Evolutionary conservation across 2,113 vertebrate species (phyloP).

Genomic region (Colaptes auratus): DNA sequence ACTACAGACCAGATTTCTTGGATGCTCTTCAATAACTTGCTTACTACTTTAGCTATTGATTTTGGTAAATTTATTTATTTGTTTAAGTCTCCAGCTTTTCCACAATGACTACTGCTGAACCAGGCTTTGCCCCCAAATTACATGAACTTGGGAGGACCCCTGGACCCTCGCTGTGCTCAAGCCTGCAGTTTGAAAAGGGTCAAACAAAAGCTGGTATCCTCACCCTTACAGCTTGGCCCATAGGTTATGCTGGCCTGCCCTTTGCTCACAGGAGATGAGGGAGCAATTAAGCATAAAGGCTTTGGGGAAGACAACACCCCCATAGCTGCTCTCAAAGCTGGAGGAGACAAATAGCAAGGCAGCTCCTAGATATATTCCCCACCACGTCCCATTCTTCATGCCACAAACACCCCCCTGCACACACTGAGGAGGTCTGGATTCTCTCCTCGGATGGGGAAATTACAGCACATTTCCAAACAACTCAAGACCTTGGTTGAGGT

Average conservation of each 20-base stretch:
- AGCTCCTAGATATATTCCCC: not conserved
- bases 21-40: not conserved
- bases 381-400: not conserved
- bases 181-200: not conserved
- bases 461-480: not conserved
- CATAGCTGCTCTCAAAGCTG: slow-evolving; percentile 28
- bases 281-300: not conserved
- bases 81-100: not conserved
- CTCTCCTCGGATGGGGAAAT: not conserved
- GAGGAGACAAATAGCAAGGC: not conserved
- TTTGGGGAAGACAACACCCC: slow-evolving; percentile 45
- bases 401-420: not conserved
- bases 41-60: not conserved
- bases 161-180: slow-evolving; percentile 6
- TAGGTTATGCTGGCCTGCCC: slow-evolving; percentile 9
- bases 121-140: not conserved
- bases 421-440: not conserved
- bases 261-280: not conserved
- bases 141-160: not conserved
- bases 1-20: not conserved
- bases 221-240: not conserved
- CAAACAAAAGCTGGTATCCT: slow-evolving; percentile 46
- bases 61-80: not conserved
- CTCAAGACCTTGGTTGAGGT: not conserved
- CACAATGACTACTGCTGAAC: not conserved